phyloP scores from a whole-genome alignment of 2,113 vertebrate genomes.

The Mormyrus iriodes region DNA sequence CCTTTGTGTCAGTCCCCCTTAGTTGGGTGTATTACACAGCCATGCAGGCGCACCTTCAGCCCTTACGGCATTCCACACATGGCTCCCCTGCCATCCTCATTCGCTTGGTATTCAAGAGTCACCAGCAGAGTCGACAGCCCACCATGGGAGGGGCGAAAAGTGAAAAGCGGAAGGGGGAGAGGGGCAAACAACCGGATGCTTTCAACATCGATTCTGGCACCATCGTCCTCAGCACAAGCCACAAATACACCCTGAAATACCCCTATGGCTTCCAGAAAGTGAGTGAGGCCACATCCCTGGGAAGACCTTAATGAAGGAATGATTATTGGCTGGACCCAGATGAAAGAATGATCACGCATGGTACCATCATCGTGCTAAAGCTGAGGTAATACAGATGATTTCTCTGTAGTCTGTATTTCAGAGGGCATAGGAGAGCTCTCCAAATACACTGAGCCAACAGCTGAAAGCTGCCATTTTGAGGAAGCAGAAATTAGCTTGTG shows the following conservation, averaged over 20 bases:
- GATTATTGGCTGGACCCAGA: background rate
- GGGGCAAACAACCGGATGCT: background rate
- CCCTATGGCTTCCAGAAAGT: background rate
- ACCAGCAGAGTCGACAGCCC: background rate
- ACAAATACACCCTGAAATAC: background rate
- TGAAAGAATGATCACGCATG: background rate
- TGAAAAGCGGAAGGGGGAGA: background rate
- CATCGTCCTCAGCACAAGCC: background rate
- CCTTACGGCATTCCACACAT: background rate
- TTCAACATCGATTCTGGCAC: background rate
- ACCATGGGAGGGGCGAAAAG: constrained; percentile 1
- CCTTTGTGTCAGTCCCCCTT: background rate
- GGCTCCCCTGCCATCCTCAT: background rate
- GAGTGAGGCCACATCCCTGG: background rate
- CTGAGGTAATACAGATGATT: background rate
- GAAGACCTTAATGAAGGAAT: background rate
- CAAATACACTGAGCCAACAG: background rate
- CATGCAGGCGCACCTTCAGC: background rate
- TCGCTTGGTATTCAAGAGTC: background rate
- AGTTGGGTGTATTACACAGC: background rate
- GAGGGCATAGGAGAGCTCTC: background rate
- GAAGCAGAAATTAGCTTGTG: background rate
- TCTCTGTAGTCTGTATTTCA: background rate
- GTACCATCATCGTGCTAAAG: background rate
- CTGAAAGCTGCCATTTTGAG: background rate